phyloP scores from a whole-genome alignment of 2,888 invertebrate species.

The Rhamphomyia laevipes region DNA sequence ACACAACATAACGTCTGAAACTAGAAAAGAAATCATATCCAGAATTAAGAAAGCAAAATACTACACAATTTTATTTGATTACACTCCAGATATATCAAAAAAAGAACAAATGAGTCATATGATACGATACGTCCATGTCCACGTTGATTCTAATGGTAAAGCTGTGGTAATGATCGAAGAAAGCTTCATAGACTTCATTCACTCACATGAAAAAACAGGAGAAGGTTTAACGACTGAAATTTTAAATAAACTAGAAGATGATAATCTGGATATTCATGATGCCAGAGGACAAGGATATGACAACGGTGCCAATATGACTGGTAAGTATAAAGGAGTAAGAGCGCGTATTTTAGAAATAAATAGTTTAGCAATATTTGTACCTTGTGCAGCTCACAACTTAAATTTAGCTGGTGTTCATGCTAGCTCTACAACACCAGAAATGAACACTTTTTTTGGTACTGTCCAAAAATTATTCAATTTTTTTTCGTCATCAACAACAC shows the following conservation, averaged over 20 bases:
- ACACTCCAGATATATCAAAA: background rate
- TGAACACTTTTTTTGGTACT: background rate
- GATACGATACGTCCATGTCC: background rate
- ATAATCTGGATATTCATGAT: background rate
- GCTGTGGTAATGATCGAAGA: background rate
- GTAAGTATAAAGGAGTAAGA: background rate
- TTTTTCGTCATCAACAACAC: background rate
- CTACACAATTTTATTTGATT: background rate
- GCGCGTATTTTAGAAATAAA: background rate
- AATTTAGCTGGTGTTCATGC: constrained; percentile 1
- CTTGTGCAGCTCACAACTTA: background rate
- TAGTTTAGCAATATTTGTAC: background rate
- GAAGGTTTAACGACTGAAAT: background rate
- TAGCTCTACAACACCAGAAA: background rate
- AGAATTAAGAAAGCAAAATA: background rate
- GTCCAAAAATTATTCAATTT: background rate
- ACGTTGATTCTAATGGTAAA: background rate
- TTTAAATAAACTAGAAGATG: background rate
- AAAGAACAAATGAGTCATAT: background rate
- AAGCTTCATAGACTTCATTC: background rate
- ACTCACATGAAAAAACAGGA: background rate
- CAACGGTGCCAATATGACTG: background rate
- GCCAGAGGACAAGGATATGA: background rate
- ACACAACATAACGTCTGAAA: too few relatives aligned
- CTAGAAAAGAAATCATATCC: background rate